A percentile compares a stretch with the other conserved stretches of the same genome.
phyloP scores from a whole-genome alignment of 2,888 invertebrate species.

The Oxystoma pomonae region DNA sequence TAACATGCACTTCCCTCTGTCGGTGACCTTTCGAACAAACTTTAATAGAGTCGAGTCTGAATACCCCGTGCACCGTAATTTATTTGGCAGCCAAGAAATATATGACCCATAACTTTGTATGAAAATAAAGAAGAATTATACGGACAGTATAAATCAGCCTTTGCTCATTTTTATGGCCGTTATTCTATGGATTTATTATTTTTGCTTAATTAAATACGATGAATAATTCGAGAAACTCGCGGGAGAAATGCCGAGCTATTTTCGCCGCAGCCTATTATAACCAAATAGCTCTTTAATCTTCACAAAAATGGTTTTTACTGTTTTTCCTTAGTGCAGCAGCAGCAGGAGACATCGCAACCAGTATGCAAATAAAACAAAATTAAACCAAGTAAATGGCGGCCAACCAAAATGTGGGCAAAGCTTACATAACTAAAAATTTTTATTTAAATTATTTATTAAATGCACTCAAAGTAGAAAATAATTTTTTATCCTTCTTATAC shows the following conservation, averaged over 20 bases:
- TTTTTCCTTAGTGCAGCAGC: not conserved
- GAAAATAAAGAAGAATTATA: conserved; percentile 52
- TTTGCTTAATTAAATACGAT: conserved; percentile 42
- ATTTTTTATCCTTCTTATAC: too few relatives aligned
- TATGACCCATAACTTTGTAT: conserved; percentile 50
- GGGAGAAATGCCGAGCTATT: not conserved
- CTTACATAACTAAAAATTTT: too few relatives aligned
- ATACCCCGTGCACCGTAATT: conserved; percentile 50
- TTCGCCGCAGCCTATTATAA: not conserved
- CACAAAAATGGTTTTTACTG: not conserved
- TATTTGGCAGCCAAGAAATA: conserved; percentile 50
- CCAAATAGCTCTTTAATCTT: not conserved
- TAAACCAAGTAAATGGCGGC: not conserved
- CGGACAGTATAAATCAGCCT: conserved; percentile 49
- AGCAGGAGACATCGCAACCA: not conserved
- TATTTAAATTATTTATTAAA: too few relatives aligned
- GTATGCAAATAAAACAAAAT: not conserved
- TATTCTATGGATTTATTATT: conserved; percentile 42
- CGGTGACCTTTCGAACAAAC: conserved; percentile 47
- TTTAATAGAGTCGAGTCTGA: conserved; percentile 50
- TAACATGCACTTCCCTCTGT: too few relatives aligned
- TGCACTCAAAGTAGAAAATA: too few relatives aligned
- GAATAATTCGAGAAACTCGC: conserved; percentile 30
- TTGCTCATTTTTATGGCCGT: conserved; percentile 45
- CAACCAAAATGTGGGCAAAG: too few relatives aligned